Percentiles rank a stretch among this genome's conserved stretches.
These are phyloP conservation scores for Alviniconcha strummeri DNA, from an alignment of 2,888 invertebrate species.

Conservation along the genomic window DNA sequence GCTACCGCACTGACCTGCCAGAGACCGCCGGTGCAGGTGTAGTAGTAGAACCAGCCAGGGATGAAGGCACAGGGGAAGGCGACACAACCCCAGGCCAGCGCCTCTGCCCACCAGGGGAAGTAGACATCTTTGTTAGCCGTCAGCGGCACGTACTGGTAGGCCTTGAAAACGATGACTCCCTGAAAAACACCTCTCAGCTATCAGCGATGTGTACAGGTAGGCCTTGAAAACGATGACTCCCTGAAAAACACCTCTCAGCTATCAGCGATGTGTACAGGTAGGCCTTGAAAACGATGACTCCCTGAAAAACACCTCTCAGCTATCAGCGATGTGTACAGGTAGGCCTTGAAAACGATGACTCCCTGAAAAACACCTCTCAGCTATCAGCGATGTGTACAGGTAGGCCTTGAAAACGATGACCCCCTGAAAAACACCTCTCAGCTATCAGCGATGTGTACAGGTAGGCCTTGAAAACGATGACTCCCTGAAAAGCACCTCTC, in stretches of 20 bases:
- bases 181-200: not conserved
- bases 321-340: too few relatives aligned
- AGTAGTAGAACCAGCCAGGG: conserved; percentile 35
- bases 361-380: conserved; percentile 15
- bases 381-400: conserved; percentile 26
- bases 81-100: conserved; percentile 40
- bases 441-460: too few relatives aligned
- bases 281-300: too few relatives aligned
- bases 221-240: not conserved
- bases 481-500: not conserved
- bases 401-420: conserved; percentile 39
- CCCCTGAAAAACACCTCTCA: conserved; percentile 12
- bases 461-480: not conserved
- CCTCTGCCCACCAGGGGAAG: conserved; percentile 39
- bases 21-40: conserved; percentile 31
- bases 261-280: too few relatives aligned
- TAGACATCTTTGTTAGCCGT: conserved; percentile 23
- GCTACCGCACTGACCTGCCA: conserved; percentile 6
- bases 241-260: not conserved
- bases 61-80: conserved; percentile 38
- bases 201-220: too few relatives aligned
- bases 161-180: conserved; percentile 39
- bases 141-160: conserved; percentile 34
- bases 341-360: too few relatives aligned
- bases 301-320: too few relatives aligned